Evolutionary conservation across 2,888 invertebrate genomes (phyloP), one percentile per base, ranked within the genome.

Genomic region (Ceraclea dissimilis): DNA sequence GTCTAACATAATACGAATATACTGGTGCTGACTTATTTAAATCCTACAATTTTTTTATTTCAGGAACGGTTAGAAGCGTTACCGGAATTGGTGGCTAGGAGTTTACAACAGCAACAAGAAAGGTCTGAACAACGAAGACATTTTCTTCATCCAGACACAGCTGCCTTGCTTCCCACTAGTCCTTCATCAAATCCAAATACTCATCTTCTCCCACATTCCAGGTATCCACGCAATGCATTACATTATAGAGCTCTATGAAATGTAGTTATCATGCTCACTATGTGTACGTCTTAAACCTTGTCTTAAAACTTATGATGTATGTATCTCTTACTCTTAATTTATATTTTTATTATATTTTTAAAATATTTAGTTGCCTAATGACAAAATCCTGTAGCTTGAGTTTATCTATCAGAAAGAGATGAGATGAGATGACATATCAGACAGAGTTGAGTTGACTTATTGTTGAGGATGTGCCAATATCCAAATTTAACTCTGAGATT

Each of bases 91-190:
- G 80, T 93, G 72, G 84, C 89, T 51, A 76, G 86, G 64, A 86
- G 86, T 67, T 73, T 88, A 65, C 83, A 82, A 65, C 82, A 83
- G 65, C 84, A 90, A 74, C 88, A 88, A 76, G 90, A 90, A 70
- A 81, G 88, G 64, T 78, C 88, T 65, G 91, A 91, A 68, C 90
- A 90, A 70, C 75, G 89, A 62, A 82, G 87, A 61, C 90, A 92
- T 73, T 92, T 89, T 75, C 79, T 93, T 62, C 92, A 92, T 73
- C 92, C 92, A 49, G 92, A 92, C 69, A 86, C 90, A 59, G 91
- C 92, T 61, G 90, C 88, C 49, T 76, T 67, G 18, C 67, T 67
- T 63, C 83, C 73, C 66, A 78, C 71, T 64, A 75, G 74, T 61
- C 69, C 66, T 63, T 66, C 67, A 63, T 78, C 73, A 54, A 75